Evolutionary conservation across 2,113 vertebrate genomes (phyloP).

Genomic region (Saiga tatarica): DNA sequence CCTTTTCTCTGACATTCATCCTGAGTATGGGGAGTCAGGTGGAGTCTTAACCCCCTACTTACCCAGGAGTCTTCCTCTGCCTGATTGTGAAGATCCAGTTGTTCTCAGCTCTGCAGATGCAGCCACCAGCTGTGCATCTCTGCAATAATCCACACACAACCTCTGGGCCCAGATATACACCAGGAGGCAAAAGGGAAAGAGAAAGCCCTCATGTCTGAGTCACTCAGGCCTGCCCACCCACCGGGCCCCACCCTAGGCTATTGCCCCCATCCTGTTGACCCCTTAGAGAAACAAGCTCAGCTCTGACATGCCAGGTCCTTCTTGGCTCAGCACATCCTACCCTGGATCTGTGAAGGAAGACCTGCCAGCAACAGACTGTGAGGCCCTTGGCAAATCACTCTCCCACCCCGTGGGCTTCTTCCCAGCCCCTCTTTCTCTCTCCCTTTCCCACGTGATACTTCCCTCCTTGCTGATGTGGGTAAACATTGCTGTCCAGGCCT

Average conservation of each 20-base stretch:
- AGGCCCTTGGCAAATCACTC: no score
- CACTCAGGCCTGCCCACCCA: rapidly evolving
- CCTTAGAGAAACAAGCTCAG: no score
- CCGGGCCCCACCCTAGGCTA: rapidly evolving
- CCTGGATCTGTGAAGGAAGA: background rate
- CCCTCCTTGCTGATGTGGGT: background rate
- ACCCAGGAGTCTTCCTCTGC: background rate
- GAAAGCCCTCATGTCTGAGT: rapidly evolving
- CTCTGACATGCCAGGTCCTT: background rate
- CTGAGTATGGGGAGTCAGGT: no score
- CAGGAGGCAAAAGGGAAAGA: rapidly evolving
- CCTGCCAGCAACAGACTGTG: rapidly evolving
- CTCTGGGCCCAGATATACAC: rapidly evolving
- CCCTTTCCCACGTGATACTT: rapidly evolving
- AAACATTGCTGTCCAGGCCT: background rate
- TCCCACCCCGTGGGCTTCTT: background rate
- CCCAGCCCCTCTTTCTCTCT: background rate
- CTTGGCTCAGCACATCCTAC: background rate
- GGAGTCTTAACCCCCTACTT: background rate
- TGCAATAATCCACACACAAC: rapidly evolving
- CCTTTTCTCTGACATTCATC: no score
- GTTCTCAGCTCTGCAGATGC: background rate
- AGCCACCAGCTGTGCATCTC: rapidly evolving
- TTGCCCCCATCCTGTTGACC: no score
- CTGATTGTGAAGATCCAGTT: background rate